These are phyloP conservation scores for Hypomecis atomaria DNA, from an alignment of 2,888 invertebrate species.

Conservation along the genomic window DNA sequence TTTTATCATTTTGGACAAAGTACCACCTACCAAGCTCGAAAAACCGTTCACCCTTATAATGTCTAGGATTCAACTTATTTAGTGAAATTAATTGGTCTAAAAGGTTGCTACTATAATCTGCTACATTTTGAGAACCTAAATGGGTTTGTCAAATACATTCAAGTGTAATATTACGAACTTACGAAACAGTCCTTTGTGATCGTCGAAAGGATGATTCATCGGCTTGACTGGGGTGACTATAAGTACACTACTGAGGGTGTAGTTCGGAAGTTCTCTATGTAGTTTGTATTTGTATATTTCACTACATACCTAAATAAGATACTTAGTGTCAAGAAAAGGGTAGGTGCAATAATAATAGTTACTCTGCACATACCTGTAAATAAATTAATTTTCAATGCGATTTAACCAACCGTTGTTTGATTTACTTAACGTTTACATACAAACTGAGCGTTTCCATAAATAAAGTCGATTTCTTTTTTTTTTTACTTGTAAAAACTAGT, in stretches of 20 bases:
- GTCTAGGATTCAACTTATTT: background rate
- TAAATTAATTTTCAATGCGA: too few species aligned
- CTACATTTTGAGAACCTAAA: background rate
- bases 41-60: conserved; percentile 3
- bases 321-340: background rate
- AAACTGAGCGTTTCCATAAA: too few species aligned
- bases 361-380: too few species aligned
- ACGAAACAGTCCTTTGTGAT: conserved; percentile 65
- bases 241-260: conserved; percentile 34
- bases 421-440: too few species aligned
- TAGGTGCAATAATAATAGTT: too few species aligned
- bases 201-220: conserved; percentile 77
- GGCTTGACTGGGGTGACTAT: conserved; percentile 64
- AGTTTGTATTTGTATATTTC: conserved; percentile 7
- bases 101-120: too few species aligned
- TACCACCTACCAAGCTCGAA: conserved; percentile 16
- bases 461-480: too few species aligned
- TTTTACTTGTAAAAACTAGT: too few species aligned
- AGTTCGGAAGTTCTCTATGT: conserved; percentile 7
- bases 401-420: too few species aligned
- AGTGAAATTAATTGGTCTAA: too few species aligned
- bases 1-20: conserved; percentile 11
- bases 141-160: conserved; percentile 4
- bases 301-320: background rate
- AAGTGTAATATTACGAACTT: conserved; percentile 47